These are phyloP conservation scores for Gavialis gangeticus DNA, from an alignment of 2,113 vertebrate species.

Conservation along the genomic window DNA sequence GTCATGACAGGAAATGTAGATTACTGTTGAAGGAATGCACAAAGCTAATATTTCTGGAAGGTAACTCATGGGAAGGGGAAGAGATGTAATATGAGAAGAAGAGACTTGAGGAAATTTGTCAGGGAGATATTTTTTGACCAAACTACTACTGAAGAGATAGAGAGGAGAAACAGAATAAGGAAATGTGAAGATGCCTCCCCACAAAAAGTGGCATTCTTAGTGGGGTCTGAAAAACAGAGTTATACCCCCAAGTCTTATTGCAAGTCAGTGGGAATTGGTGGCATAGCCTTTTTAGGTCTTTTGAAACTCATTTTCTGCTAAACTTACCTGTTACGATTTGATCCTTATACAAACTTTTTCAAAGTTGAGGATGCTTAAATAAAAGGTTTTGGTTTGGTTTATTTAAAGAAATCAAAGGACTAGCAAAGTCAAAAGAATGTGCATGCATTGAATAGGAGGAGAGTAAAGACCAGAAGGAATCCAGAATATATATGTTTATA, in stretches of 20 bases:
- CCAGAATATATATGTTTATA: not conserved
- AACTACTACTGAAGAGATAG: not conserved
- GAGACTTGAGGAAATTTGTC: not conserved
- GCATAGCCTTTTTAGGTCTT: not conserved
- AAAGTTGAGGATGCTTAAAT: not conserved
- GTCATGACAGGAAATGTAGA: accelerated
- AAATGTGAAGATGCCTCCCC: not conserved
- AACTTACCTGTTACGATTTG: not conserved
- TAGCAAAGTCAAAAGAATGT: not conserved
- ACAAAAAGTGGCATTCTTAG: not conserved
- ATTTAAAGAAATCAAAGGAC: not conserved
- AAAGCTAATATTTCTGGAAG: not conserved
- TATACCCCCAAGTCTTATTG: not conserved
- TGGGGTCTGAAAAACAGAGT: not conserved
- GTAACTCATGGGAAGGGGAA: not conserved
- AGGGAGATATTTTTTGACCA: not conserved
- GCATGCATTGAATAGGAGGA: not conserved
- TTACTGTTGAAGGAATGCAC: not conserved
- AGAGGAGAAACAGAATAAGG: not conserved
- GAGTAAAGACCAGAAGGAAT: not conserved
- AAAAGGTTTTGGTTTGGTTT: not conserved
- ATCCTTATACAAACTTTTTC: not conserved
- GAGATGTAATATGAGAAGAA: not conserved
- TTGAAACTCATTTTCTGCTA: not conserved
- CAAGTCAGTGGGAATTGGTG: not conserved